Percentiles rank a stretch among this genome's conserved stretches.
Evolutionary conservation across 2,888 invertebrate genomes (phyloP).

Genomic region (Mantis religiosa): DNA sequence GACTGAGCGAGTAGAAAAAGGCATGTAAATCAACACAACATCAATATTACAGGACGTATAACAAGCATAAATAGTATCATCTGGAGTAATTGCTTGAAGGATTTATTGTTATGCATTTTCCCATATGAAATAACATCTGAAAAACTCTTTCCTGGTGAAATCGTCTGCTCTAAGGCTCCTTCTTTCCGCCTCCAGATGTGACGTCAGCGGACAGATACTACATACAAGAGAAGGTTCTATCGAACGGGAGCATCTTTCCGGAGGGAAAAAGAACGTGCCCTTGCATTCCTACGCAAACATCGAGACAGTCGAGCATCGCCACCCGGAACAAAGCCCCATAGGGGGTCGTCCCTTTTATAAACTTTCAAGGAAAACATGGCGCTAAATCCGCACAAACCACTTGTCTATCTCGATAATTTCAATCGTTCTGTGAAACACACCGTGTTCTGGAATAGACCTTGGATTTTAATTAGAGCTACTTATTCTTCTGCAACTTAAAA

Average conservation of each 20-base stretch:
- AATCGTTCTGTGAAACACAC: not conserved
- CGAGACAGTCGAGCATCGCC: not conserved
- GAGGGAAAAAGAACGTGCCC: not conserved
- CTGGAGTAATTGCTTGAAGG: too few species aligned
- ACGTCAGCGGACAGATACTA: not conserved
- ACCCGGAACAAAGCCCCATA: not conserved
- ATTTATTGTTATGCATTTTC: not conserved
- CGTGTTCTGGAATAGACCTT: too few species aligned
- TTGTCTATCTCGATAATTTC: not conserved
- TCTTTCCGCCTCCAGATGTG: not conserved
- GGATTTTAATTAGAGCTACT: too few species aligned
- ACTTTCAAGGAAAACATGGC: not conserved
- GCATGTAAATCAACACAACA: too few species aligned
- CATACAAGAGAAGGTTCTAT: not conserved
- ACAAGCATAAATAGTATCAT: too few species aligned
- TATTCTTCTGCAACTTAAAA: too few species aligned
- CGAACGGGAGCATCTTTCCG: not conserved
- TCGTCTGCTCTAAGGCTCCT: not conserved
- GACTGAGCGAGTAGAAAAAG: too few species aligned
- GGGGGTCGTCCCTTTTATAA: not conserved
- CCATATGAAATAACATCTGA: not conserved
- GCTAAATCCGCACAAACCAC: not conserved
- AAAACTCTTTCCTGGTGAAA: not conserved
- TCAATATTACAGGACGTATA: too few species aligned
- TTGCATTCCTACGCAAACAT: not conserved